phyloP scores from a whole-genome alignment of 2,888 invertebrate species.

The Scaptomyza flava region DNA sequence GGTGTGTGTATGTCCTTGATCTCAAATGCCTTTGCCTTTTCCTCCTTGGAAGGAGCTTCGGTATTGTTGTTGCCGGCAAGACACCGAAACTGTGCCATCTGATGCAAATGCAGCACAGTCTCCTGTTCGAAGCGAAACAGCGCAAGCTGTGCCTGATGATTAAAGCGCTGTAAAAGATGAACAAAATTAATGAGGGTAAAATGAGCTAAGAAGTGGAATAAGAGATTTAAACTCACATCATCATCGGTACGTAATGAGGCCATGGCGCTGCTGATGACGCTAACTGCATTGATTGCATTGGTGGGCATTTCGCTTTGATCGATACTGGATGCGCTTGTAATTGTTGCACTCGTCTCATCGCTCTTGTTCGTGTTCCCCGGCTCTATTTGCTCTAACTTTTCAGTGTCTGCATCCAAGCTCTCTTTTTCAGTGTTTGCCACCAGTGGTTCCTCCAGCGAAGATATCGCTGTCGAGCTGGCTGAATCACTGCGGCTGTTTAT shows the following conservation, averaged over 20 bases:
- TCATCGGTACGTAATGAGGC: constrained; percentile 83
- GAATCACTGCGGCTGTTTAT: constrained; percentile 54
- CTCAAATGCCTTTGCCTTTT: constrained; percentile 80
- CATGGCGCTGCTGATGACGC: constrained; percentile 84
- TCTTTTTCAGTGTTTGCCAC: constrained; percentile 70
- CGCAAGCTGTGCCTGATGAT: constrained; percentile 78
- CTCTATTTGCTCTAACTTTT: constrained; percentile 62
- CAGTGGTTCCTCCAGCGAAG: constrained; percentile 55
- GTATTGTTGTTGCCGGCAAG: constrained; percentile 33
- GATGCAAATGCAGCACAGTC: constrained; percentile 83
- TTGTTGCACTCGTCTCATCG: constrained; percentile 59
- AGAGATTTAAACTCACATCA: constrained; percentile 69
- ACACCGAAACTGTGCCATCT: constrained; percentile 80
- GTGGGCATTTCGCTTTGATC: constrained; percentile 70
- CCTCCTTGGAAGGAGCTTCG: constrained; percentile 77
- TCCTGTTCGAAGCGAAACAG: constrained; percentile 83
- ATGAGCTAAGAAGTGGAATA: not conserved
- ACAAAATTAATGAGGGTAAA: not conserved
- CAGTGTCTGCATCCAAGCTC: constrained; percentile 67
- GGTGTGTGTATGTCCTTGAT: constrained; percentile 81
- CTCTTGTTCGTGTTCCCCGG: constrained; percentile 42
- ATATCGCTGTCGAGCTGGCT: constrained; percentile 42
- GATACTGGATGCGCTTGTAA: constrained; percentile 59
- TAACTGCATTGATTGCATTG: constrained; percentile 82
- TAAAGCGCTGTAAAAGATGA: constrained; percentile 75